Conservation (phyloP, 1,140 invertebrate genomes). For the Vanessa atalanta region DNA sequence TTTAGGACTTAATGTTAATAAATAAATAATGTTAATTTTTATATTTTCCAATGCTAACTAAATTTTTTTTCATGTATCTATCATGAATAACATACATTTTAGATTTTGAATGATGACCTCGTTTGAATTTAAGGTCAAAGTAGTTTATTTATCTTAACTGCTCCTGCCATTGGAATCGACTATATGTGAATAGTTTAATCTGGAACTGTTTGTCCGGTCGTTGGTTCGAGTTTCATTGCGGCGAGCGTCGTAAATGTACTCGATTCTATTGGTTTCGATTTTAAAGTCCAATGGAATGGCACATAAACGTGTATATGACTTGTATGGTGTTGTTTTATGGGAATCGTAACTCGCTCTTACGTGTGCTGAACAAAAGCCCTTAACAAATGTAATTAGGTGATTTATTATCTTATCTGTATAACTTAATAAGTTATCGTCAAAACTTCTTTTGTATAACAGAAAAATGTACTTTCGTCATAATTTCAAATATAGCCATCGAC, state of each 20-base stretch:
- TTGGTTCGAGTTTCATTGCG: conserved; percentile 37
- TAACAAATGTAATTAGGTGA: not conserved
- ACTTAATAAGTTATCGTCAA: not conserved
- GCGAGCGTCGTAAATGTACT: conserved; percentile 39
- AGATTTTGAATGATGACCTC: no score
- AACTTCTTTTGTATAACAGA: not conserved
- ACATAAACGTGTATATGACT: conserved; percentile 34
- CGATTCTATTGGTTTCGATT: conserved; percentile 43
- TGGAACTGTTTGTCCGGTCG: conserved; percentile 23
- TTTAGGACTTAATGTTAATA: no score
- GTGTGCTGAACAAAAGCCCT: conserved; percentile 3
- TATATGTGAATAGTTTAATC: conserved; percentile 16
- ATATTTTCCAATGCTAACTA: no score
- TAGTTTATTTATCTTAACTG: no score
- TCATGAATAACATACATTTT: no score
- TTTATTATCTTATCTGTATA: not conserved
- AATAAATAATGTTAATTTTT: no score
- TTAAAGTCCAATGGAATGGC: conserved; percentile 41
- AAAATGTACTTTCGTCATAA: not conserved
- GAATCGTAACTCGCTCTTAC: conserved; percentile 15
- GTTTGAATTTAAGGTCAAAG: no score
- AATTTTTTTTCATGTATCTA: no score
- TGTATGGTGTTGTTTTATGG: conserved; percentile 22
- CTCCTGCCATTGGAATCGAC: no score
- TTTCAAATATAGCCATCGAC: no score